Evolutionary conservation across 2,888 invertebrate genomes (phyloP).

Genomic region (Agrochola macilenta): DNA sequence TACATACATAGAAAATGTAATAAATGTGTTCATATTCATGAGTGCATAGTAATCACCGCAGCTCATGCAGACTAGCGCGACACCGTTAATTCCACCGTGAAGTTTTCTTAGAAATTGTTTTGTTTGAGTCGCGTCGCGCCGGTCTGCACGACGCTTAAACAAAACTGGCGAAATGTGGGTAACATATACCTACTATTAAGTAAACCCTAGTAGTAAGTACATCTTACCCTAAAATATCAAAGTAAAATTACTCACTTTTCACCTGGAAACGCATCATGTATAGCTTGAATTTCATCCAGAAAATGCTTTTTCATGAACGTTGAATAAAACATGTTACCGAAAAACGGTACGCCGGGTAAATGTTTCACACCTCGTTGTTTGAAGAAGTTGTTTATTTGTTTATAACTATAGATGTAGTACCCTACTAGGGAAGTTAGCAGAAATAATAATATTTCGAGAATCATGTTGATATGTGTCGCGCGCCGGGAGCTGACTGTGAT

Average conservation of each 20-base stretch:
- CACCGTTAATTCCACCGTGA: no score
- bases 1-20: background rate
- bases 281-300: constrained; percentile 74
- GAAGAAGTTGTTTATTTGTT: constrained; percentile 73
- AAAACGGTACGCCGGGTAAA: constrained; percentile 78
- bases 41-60: background rate
- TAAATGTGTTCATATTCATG: background rate
- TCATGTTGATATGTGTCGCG: constrained; percentile 71
- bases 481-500: constrained; percentile 19
- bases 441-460: constrained; percentile 79
- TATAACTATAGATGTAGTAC: constrained; percentile 74
- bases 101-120: no score
- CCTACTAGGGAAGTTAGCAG: constrained; percentile 71
- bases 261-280: constrained; percentile 80
- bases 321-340: constrained; percentile 77
- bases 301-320: constrained; percentile 74
- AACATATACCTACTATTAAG: no score
- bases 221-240: background rate
- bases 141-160: no score
- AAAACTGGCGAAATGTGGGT: no score
- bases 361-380: constrained; percentile 76
- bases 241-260: constrained; percentile 74
- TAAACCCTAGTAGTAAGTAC: no score
- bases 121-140: no score
- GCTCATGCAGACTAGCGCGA: no score